Evolutionary conservation across 2,888 invertebrate species (phyloP).

Genomic region (Clostera curtula): DNA sequence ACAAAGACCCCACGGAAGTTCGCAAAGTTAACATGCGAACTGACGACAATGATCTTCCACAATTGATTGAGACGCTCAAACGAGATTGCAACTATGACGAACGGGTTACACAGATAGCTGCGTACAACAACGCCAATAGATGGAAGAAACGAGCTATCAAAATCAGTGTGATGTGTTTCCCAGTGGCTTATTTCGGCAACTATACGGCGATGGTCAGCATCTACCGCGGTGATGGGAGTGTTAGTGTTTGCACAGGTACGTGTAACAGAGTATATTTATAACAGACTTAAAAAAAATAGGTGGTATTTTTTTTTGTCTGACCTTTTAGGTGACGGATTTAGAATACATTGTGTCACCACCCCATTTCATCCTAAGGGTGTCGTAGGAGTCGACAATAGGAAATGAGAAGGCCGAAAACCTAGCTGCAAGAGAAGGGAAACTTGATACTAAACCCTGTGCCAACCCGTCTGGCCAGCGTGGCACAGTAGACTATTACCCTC

Average conservation of each 20-base stretch:
- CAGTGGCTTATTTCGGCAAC: conserved; percentile 69
- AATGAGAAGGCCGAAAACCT: too few species aligned
- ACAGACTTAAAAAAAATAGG: too few species aligned
- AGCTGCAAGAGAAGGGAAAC: too few species aligned
- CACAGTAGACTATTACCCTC: too few species aligned
- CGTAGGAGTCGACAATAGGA: too few species aligned
- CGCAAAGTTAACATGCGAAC: conserved; percentile 71
- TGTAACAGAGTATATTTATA: too few species aligned
- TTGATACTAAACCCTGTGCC: too few species aligned
- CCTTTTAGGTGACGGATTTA: too few species aligned
- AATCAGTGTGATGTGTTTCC: conserved; percentile 80
- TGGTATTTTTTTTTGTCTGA: too few species aligned
- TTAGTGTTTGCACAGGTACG: conserved; percentile 81
- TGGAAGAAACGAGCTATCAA: conserved; percentile 85
- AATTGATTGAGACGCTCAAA: conserved; percentile 72
- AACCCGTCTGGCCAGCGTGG: too few species aligned
- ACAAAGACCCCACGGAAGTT: conserved; percentile 76
- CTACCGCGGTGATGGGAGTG: conserved; percentile 80
- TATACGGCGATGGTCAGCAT: conserved; percentile 78
- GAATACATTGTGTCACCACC: too few species aligned
- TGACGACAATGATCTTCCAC: conserved; percentile 54
- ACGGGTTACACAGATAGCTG: conserved; percentile 60
- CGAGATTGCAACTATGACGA: conserved; percentile 69
- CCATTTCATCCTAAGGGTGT: too few species aligned
- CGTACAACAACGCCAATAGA: conserved; percentile 79